phyloP scores from a whole-genome alignment of 2,113 vertebrate species.

The Ovibos moschatus region DNA sequence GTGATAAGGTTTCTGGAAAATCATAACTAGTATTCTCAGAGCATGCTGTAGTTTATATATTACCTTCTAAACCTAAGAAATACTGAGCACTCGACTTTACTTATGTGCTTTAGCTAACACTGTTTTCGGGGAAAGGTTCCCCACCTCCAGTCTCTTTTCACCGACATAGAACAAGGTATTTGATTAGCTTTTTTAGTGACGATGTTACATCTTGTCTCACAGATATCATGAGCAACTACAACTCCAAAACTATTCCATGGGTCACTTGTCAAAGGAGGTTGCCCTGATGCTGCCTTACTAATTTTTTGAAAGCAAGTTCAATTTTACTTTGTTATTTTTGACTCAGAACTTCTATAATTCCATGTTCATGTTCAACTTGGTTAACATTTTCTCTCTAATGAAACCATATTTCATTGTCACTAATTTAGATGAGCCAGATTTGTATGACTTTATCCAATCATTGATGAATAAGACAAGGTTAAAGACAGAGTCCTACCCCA shows the following conservation, averaged over 20 bases:
- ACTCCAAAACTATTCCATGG: not conserved
- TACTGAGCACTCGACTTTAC: not conserved
- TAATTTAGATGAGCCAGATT: not conserved
- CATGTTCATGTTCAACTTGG: not conserved
- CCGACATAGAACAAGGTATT: not conserved
- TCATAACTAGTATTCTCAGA: not conserved
- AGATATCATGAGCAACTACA: not conserved
- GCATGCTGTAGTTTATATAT: not conserved
- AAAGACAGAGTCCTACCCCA: not conserved
- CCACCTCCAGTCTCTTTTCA: not conserved
- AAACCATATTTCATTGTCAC: not conserved
- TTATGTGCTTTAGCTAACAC: not conserved
- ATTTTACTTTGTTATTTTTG: slow-evolving; percentile 3
- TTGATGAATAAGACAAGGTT: not conserved
- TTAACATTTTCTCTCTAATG: not conserved
- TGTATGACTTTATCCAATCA: not conserved
- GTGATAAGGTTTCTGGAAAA: not conserved
- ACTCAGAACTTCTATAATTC: not conserved
- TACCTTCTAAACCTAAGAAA: not conserved
- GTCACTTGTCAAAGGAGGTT: not conserved
- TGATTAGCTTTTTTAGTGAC: not conserved
- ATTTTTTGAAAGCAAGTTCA: not conserved
- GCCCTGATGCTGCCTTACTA: not conserved
- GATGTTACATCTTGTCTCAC: not conserved
- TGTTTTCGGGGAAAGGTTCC: not conserved